Evolutionary conservation across 2,113 vertebrate species (phyloP).

Genomic region (Pogonocichla stellata): DNA sequence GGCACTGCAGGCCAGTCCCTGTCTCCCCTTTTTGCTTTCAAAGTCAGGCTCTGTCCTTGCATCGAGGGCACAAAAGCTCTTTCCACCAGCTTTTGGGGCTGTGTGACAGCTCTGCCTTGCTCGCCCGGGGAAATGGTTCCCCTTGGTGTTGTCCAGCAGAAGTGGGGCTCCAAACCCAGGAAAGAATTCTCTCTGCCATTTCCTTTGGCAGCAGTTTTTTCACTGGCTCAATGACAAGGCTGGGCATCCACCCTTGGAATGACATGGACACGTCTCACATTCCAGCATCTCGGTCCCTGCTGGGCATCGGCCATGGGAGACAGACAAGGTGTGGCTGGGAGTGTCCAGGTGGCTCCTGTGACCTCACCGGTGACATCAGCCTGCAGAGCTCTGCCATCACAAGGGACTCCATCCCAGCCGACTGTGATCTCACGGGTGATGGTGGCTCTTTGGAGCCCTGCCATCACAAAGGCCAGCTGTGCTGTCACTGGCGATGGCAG

Average conservation of each 20-base stretch:
- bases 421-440: neutral
- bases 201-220: neutral
- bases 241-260: neutral
- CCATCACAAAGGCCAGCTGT: no score
- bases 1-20: neutral
- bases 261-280: neutral
- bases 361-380: neutral
- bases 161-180: neutral
- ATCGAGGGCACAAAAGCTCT: neutral
- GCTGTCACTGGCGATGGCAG: no score
- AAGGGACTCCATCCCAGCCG: neutral
- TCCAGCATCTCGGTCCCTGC: no score
- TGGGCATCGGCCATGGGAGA: accelerated
- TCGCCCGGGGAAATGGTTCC: neutral
- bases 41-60: neutral
- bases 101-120: neutral
- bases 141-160: neutral
- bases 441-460: neutral
- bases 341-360: neutral
- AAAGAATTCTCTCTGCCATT: neutral
- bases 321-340: neutral
- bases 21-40: neutral
- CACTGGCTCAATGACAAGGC: neutral
- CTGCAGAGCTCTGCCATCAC: neutral
- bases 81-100: neutral